Base-by-base conservation (phyloP, 2,797 vertebrate genomes). In the Urophycis tenuis region DNA sequence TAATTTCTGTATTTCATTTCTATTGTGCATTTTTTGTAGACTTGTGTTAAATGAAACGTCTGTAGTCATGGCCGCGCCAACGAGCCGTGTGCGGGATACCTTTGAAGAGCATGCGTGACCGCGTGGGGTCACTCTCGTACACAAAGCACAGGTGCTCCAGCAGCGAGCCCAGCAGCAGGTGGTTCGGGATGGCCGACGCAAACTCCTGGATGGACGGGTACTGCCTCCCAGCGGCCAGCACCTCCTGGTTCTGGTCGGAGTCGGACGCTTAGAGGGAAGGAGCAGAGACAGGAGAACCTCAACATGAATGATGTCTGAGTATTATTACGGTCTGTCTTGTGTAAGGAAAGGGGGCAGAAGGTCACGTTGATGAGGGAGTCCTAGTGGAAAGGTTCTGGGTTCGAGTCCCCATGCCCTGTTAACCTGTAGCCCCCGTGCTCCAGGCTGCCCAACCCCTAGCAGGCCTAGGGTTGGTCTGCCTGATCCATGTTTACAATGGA, bases 101-200 rank as follows among this genome's bases (percentile, higher is more conserved):
- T 92, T 95, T 95, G 83, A 99, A 99, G 74, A 99, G 91, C 83
- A 91, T 93, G 45, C 91, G 94, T 0, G 95, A 96, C 35, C 90
- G 95, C 0, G 92, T 84, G 0, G 95, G 96, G 78, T 96, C 93
- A 72, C 92, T 94, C 3, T 97, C 95, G 3, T 99, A 97, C 78
- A 98, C 92, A 5, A 95, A 96, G 88, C 97, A 99, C 76, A 99
- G 90, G 81, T 98, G 97, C 83, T 99, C 97, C 78, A 99, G 91
- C 74, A 99, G 87, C 0, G 98, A 99, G 17, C 96, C 97, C 0
- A 99, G 91, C 70, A 99, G 88, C 5, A 99, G 94, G 79, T 99
- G 97, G 91, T 98, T 98, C 64, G 98, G 96, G 81, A 99, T 95
- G 1, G 94, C 93, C 0, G 96, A 95, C 3, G 95, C 95, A 85